Evolutionary conservation across 2,113 vertebrate genomes (phyloP).

Genomic region (Triplophysa siluroides): DNA sequence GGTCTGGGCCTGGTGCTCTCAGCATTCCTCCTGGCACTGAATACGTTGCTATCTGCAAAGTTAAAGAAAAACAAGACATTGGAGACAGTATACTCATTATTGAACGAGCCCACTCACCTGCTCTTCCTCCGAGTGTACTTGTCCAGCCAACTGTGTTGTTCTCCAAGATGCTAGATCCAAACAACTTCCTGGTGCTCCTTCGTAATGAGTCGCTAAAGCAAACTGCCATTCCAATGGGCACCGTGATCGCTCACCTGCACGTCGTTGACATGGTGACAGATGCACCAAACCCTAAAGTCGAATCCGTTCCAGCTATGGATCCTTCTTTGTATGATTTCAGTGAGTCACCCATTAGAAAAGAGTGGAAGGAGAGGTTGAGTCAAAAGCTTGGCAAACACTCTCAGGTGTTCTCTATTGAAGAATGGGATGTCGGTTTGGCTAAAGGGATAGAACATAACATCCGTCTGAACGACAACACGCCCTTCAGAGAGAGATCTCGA

Average conservation of each 20-base stretch:
- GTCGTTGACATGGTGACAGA: slow-evolving; percentile 6
- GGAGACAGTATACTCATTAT: not conserved
- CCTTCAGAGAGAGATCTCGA: not conserved
- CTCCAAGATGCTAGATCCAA: slow-evolving; percentile 22
- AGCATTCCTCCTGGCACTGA: not conserved
- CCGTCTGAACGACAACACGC: not conserved
- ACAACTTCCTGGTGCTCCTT: slow-evolving; percentile 35
- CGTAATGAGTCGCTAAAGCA: slow-evolving; percentile 39
- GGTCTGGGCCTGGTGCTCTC: not conserved
- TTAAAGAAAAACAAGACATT: not conserved
- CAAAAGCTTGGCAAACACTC: slow-evolving; percentile 1
- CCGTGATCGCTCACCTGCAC: slow-evolving; percentile 32
- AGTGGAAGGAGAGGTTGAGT: slow-evolving; percentile 4
- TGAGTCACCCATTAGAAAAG: not conserved
- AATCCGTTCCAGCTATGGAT: not conserved
- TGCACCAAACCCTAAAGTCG: not conserved
- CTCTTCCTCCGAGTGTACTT: slow-evolving; percentile 7
- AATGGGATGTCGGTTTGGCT: slow-evolving; percentile 7
- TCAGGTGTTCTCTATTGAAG: slow-evolving; percentile 1
- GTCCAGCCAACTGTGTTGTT: slow-evolving; percentile 28
- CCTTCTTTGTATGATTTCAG: slow-evolving; percentile 7
- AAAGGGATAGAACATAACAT: slow-evolving; percentile 1
- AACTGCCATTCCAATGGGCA: slow-evolving; percentile 28
- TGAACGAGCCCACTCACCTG: not conserved
- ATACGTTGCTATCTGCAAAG: slow-evolving; percentile 2